phyloP scores from a whole-genome alignment of 2,113 vertebrate species.

The Eulacestoma nigropectus region DNA sequence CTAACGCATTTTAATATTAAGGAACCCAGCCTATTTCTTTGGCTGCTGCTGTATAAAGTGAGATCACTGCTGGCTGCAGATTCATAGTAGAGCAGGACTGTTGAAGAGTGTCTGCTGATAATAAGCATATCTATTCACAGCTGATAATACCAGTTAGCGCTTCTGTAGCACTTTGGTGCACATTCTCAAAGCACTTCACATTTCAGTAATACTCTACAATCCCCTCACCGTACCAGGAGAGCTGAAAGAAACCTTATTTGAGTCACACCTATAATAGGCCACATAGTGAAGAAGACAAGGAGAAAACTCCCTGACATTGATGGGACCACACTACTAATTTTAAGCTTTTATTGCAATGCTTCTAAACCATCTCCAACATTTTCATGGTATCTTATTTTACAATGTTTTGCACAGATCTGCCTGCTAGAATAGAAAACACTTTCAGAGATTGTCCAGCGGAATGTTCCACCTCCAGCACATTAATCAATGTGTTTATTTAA shows the following conservation, averaged over 20 bases:
- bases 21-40: conserved; percentile 27
- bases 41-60: conserved; percentile 6
- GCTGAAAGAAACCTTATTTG: neutral
- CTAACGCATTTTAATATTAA: neutral
- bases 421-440: neutral
- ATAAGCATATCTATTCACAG: conserved; percentile 47
- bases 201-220: neutral
- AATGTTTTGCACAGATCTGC: neutral
- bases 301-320: neutral
- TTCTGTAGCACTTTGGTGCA: conserved; percentile 3
- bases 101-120: conserved; percentile 53
- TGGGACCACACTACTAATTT: neutral
- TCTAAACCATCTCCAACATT: neutral
- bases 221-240: neutral
- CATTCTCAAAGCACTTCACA: neutral
- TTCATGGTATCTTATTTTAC: neutral
- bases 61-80: conserved; percentile 46
- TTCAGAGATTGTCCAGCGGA: neutral
- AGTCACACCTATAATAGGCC: neutral
- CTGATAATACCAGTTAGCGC: conserved; percentile 56
- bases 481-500: conserved; percentile 30
- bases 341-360: neutral
- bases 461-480: neutral
- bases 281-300: neutral
- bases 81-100: neutral